Percentiles rank a stretch among this genome's conserved stretches.
These are phyloP conservation scores for Coregonus clupeaformis DNA, from an alignment of 2,113 vertebrate genomes.

Conservation along the genomic window DNA sequence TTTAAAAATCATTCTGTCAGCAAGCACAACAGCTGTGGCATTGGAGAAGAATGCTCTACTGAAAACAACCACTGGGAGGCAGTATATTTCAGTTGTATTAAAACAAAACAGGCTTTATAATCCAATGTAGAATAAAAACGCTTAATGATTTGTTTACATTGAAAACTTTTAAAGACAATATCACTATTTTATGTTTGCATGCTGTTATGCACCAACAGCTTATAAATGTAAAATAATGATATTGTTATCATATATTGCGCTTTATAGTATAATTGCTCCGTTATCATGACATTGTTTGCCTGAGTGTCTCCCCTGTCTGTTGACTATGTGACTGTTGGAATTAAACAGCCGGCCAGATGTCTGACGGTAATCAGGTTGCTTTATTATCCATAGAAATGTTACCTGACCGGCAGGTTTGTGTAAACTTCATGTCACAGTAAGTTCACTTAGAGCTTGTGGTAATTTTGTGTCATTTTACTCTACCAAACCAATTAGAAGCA, in stretches of 20 bases:
- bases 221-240: not conserved
- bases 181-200: too few species aligned
- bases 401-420: not conserved
- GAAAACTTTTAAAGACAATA: not conserved
- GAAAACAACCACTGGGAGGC: conserved; percentile 34
- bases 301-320: not conserved
- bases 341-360: not conserved
- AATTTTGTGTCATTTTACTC: too few species aligned
- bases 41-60: conserved; percentile 3
- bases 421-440: not conserved
- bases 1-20: too few species aligned
- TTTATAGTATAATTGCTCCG: not conserved
- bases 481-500: too few species aligned
- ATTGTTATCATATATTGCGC: not conserved
- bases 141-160: too few species aligned
- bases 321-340: not conserved
- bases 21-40: too few species aligned
- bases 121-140: not conserved
- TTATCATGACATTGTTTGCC: not conserved
- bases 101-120: not conserved
- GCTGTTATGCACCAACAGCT: not conserved
- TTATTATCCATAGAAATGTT: too few species aligned
- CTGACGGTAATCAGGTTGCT: not conserved
- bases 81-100: conserved; percentile 23
- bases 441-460: too few species aligned